These are phyloP conservation scores for Channa striata DNA, from an alignment of 2,797 vertebrate species.

Conservation along the genomic window DNA sequence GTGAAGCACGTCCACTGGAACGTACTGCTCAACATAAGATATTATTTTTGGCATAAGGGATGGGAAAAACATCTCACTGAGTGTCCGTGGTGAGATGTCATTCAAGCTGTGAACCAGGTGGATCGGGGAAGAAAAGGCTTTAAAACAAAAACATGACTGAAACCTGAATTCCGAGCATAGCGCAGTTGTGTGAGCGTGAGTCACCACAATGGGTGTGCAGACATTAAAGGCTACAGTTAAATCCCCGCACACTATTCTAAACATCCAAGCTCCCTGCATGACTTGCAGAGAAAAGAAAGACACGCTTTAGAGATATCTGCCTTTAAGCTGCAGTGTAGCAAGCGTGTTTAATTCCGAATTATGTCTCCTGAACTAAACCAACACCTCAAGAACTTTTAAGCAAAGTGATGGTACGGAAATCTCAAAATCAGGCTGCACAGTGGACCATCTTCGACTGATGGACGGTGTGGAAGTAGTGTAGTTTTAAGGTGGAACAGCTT, in stretches of 20 bases:
- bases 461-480: too few species aligned
- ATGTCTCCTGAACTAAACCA: constrained; percentile 12
- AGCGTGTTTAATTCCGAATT: constrained; percentile 16
- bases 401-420: not conserved
- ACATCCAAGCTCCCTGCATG: constrained; percentile 39
- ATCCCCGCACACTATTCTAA: constrained; percentile 41
- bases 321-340: constrained; percentile 17
- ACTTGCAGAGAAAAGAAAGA: constrained; percentile 21
- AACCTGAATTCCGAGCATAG: constrained; percentile 74
- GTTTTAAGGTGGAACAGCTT: too few species aligned
- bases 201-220: constrained; percentile 57
- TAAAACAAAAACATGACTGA: constrained; percentile 60
- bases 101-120: constrained; percentile 62
- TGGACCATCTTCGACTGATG: not conserved
- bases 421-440: not conserved
- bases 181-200: constrained; percentile 63
- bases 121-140: constrained; percentile 36
- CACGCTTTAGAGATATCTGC: constrained; percentile 13
- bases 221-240: constrained; percentile 55
- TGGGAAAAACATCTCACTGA: constrained; percentile 31
- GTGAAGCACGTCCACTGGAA: not conserved
- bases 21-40: not conserved
- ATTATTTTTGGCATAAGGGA: constrained; percentile 39
- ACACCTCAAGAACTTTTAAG: too few species aligned
- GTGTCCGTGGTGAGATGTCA: constrained; percentile 18